A percentile compares a stretch with the other conserved stretches of the same genome.
Evolutionary conservation across 2,113 vertebrate genomes (phyloP).

Genomic region (Ceratotherium simum): DNA sequence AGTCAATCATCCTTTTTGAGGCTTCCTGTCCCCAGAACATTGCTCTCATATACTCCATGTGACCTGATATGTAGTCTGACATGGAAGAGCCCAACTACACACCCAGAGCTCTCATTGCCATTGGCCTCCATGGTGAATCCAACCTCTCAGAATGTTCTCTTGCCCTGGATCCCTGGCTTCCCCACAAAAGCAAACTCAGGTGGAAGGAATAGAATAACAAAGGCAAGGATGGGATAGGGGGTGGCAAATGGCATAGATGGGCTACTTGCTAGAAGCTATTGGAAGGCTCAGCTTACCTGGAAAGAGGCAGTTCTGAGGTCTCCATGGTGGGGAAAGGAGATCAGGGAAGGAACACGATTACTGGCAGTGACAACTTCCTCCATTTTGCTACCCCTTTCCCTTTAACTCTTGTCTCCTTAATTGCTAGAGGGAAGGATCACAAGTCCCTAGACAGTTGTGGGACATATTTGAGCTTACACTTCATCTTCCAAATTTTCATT

Average conservation of each 20-base stretch:
- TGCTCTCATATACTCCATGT: neutral
- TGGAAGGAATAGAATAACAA: neutral
- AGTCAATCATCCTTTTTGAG: neutral
- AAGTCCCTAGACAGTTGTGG: neutral
- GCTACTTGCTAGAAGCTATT: neutral
- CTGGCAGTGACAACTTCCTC: neutral
- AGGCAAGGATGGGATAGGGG: neutral
- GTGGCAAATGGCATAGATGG: neutral
- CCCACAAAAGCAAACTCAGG: neutral
- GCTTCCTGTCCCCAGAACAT: neutral
- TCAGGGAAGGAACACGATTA: neutral
- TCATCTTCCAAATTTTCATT: conserved; percentile 7
- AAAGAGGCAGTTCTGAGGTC: neutral
- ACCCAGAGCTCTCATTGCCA: neutral
- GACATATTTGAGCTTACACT: neutral
- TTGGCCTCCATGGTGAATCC: neutral
- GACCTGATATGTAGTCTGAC: neutral
- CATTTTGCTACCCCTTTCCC: neutral
- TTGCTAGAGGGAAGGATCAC: neutral
- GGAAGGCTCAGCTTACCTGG: neutral
- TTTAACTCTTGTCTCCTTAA: conserved; percentile 7
- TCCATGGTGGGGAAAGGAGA: neutral
- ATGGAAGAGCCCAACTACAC: neutral
- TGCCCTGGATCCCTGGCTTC: neutral
- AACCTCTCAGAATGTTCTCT: conserved; percentile 34